Conservation (phyloP, 2,797 vertebrate genomes). For the Oceanodroma leucorhoa region DNA sequence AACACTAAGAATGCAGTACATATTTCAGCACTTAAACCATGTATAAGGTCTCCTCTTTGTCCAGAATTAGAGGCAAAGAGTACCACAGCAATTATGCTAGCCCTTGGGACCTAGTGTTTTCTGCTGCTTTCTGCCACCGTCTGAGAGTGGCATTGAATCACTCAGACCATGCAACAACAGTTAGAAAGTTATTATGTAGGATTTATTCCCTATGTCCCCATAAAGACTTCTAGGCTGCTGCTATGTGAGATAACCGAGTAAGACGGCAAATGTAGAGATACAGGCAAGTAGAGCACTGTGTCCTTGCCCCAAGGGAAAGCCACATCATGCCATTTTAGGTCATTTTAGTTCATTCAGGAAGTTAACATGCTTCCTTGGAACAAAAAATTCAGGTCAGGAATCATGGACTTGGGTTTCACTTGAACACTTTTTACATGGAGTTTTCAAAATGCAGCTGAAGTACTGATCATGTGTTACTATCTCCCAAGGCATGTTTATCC, state of each 20-base stretch:
- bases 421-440: background rate
- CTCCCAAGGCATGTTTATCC: background rate
- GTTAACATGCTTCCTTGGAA: background rate
- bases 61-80: background rate
- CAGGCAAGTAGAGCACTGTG: background rate
- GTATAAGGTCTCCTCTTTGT: background rate
- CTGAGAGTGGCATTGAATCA: background rate
- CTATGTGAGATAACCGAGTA: background rate
- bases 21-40: background rate
- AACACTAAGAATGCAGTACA: background rate
- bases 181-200: background rate
- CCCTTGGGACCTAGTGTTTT: background rate
- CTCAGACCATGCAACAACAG: background rate
- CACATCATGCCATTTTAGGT: background rate
- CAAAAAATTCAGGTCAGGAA: background rate
- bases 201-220: background rate
- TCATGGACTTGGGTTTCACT: background rate
- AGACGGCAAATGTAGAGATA: background rate
- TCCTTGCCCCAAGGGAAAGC: background rate
- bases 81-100: background rate
- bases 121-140: background rate
- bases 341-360: background rate
- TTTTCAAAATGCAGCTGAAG: background rate
- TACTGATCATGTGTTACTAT: rapidly evolving
- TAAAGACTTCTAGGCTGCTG: background rate